Percentiles rank a stretch among this genome's conserved stretches.
These are phyloP conservation scores for Slavum lentiscoides DNA, from an alignment of 2,888 invertebrate species.

Conservation along the genomic window DNA sequence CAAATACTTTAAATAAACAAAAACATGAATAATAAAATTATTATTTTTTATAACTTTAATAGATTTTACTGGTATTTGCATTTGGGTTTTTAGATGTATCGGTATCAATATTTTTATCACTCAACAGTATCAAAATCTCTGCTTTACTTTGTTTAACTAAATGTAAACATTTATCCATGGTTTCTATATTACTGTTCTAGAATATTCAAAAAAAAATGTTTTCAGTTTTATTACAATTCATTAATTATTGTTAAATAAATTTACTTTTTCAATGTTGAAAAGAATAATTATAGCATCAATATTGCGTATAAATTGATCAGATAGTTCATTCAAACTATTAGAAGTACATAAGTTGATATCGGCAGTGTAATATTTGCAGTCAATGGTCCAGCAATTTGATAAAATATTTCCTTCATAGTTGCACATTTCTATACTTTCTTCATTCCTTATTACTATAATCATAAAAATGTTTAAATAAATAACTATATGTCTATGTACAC, in stretches of 20 bases:
- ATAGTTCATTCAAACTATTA: constrained; percentile 26
- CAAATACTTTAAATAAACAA: constrained; percentile 27
- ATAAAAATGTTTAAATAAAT: neutral
- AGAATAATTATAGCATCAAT: constrained; percentile 47
- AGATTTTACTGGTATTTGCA: constrained; percentile 14
- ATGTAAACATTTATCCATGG: constrained; percentile 27
- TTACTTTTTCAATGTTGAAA: constrained; percentile 35
- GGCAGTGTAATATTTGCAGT: constrained; percentile 48
- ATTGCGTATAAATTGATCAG: constrained; percentile 31
- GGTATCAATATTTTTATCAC: constrained; percentile 34
- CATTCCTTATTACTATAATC: constrained; percentile 36
- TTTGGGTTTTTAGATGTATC: neutral
- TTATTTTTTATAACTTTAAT: constrained; percentile 3
- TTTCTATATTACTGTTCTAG: constrained; percentile 22
- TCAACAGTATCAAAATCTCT: constrained; percentile 35
- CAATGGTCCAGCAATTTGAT: constrained; percentile 30
- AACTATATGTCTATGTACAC: no score
- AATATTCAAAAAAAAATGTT: neutral
- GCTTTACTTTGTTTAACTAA: constrained; percentile 41
- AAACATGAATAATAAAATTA: neutral
- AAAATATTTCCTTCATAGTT: constrained; percentile 31
- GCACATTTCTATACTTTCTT: constrained; percentile 39
- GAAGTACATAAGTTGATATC: constrained; percentile 41
- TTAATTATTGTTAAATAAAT: constrained; percentile 9
- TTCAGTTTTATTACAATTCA: neutral